These are phyloP conservation scores for Pterocles orientalis DNA, from an alignment of 2,113 vertebrate genomes.

Conservation along the genomic window DNA sequence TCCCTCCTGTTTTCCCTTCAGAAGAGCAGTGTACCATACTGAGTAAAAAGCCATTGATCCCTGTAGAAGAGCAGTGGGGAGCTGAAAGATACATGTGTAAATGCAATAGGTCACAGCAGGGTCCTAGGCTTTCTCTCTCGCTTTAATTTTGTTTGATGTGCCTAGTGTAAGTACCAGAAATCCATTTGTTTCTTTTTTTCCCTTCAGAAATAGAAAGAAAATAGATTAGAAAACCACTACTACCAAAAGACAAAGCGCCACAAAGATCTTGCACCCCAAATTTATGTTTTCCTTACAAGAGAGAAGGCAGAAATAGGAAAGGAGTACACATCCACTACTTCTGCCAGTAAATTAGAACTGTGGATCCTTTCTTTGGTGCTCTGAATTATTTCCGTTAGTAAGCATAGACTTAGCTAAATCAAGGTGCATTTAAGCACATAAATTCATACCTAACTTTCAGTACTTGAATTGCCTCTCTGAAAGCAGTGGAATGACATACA, in stretches of 20 bases:
- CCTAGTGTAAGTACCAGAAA: not conserved
- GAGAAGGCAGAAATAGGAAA: not conserved
- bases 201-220: not conserved
- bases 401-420: not conserved
- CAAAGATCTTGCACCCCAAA: not conserved
- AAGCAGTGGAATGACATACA: not conserved
- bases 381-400: not conserved
- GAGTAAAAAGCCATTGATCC: conserved; percentile 11
- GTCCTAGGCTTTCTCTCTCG: not conserved
- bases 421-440: not conserved
- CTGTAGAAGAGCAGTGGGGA: not conserved
- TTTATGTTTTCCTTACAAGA: not conserved
- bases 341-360: not conserved
- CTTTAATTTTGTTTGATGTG: conserved; percentile 21
- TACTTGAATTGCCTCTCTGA: not conserved
- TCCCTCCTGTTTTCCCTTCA: not conserved
- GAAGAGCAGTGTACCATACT: not conserved
- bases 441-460: not conserved
- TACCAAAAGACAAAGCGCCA: not conserved
- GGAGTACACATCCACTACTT: not conserved
- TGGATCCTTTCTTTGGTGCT: not conserved
- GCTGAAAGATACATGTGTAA: not conserved
- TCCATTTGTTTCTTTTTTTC: not conserved
- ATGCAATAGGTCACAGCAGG: not conserved
- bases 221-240: not conserved